phyloP scores from a whole-genome alignment of 2,797 vertebrate species.

The Zenarchopterus dispar region DNA sequence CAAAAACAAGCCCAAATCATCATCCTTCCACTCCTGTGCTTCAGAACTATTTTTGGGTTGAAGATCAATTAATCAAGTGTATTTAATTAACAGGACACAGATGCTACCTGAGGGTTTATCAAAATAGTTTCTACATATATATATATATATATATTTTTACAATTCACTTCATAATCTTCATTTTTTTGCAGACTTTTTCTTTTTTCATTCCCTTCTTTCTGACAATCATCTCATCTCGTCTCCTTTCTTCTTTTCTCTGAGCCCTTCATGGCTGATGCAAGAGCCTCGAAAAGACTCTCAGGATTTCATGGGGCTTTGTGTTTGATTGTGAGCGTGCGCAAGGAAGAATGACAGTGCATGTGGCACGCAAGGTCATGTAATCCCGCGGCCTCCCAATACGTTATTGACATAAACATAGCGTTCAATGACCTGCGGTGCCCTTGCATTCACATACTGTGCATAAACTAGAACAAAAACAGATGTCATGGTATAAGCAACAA shows the following conservation, averaged over 20 bases:
- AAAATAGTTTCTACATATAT: too few species aligned
- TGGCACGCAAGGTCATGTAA: conserved; percentile 71
- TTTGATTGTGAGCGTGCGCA: conserved; percentile 24
- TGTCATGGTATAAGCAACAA: conserved; percentile 20
- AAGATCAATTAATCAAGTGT: too few species aligned
- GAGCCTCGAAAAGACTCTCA: conserved; percentile 51
- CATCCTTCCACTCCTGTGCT: too few species aligned
- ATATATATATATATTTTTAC: too few species aligned
- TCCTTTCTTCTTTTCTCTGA: conserved; percentile 1
- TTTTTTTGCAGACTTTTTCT: too few species aligned
- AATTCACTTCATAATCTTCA: too few species aligned
- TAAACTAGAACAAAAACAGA: conserved; percentile 27
- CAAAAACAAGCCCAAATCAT: too few species aligned
- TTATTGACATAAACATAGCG: conserved; percentile 54
- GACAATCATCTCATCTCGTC: conserved; percentile 4
- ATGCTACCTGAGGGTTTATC: too few species aligned
- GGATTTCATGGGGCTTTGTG: conserved; percentile 67
- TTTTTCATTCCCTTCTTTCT: background rate
- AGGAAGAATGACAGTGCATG: conserved; percentile 50
- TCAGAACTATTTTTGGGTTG: too few species aligned
- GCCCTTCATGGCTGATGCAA: conserved; percentile 45
- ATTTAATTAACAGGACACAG: too few species aligned
- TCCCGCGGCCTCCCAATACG: conserved; percentile 62
- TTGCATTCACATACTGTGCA: conserved; percentile 21
- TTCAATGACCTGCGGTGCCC: conserved; percentile 44